Conservation (phyloP, 2,888 invertebrate species). For the Sarcophaga subvicina region DNA sequence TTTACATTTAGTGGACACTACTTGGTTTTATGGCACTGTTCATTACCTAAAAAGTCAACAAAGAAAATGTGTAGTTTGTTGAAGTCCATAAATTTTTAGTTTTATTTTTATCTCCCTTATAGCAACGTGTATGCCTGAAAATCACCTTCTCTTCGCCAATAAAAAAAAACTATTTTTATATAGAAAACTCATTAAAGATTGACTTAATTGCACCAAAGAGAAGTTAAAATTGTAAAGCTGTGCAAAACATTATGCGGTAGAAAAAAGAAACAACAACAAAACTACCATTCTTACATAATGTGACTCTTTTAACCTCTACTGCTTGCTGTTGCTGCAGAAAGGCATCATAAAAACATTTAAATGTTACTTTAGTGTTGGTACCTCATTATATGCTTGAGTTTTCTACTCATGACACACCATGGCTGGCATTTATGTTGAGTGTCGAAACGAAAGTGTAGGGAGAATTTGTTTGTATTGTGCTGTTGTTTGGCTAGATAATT, state of each 20-base stretch:
- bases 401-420: neutral
- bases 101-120: constrained; percentile 39
- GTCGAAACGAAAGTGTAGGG: constrained; percentile 39
- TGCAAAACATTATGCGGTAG: constrained; percentile 61
- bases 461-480: constrained; percentile 25
- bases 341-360: constrained; percentile 49
- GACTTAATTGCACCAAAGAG: constrained; percentile 72
- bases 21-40: neutral
- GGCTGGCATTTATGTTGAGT: constrained; percentile 19
- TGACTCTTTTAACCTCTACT: neutral
- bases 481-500: constrained; percentile 15
- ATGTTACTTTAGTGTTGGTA: constrained; percentile 31
- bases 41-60: neutral
- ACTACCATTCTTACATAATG: neutral
- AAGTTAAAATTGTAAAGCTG: constrained; percentile 54
- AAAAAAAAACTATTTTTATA: constrained; percentile 47
- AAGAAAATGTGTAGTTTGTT: constrained; percentile 46
- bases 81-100: constrained; percentile 58
- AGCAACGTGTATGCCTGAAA: constrained; percentile 20
- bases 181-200: constrained; percentile 72
- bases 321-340: constrained; percentile 21
- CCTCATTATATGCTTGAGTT: constrained; percentile 37
- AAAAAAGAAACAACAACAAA: constrained; percentile 31
- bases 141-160: constrained; percentile 9
- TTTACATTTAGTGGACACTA: neutral